Percentiles rank a stretch among this genome's conserved stretches.
Conservation (phyloP, 37 sponge, comb jelly and placozoan genomes). For the Crambe crambe region DNA sequence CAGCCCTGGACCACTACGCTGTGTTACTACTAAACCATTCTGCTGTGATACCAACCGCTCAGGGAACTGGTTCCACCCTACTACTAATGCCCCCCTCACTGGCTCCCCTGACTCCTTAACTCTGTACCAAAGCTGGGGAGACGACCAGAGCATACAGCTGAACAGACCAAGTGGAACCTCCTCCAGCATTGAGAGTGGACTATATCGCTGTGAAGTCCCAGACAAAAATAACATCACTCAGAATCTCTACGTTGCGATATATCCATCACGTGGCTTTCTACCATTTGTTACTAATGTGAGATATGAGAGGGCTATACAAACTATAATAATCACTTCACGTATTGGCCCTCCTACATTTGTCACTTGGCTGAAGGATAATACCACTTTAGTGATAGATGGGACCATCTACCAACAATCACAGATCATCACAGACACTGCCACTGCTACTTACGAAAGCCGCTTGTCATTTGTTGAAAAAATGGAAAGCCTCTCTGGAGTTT, state of each 20-base stretch:
- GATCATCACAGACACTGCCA: not conserved
- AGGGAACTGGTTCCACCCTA: slow-evolving; percentile 8
- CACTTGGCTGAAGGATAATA: not conserved
- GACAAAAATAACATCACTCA: not conserved
- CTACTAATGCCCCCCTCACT: not conserved
- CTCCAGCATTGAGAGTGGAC: not conserved
- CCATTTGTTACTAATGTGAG: not conserved
- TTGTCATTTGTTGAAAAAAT: not conserved
- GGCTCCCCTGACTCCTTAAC: not conserved
- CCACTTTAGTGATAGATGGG: not conserved
- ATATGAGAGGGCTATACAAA: not conserved
- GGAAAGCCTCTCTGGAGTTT: not conserved
- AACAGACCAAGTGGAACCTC: not conserved
- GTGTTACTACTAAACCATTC: not conserved
- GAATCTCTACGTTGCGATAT: slow-evolving; percentile 1
- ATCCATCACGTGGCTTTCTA: not conserved
- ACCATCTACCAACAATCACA: not conserved
- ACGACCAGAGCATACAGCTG: slow-evolving; percentile 16
- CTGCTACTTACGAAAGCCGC: slow-evolving; percentile 3
- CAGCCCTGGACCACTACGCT: not conserved
- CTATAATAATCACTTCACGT: not conserved
- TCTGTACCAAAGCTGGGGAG: slow-evolving; percentile 3
- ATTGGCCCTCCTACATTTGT: not conserved
- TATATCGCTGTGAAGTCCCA: no score
- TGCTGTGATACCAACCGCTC: slow-evolving; percentile 2